These are phyloP conservation scores for Silurus lanzhouensis DNA, from an alignment of 2,797 vertebrate genomes.

Conservation along the genomic window DNA sequence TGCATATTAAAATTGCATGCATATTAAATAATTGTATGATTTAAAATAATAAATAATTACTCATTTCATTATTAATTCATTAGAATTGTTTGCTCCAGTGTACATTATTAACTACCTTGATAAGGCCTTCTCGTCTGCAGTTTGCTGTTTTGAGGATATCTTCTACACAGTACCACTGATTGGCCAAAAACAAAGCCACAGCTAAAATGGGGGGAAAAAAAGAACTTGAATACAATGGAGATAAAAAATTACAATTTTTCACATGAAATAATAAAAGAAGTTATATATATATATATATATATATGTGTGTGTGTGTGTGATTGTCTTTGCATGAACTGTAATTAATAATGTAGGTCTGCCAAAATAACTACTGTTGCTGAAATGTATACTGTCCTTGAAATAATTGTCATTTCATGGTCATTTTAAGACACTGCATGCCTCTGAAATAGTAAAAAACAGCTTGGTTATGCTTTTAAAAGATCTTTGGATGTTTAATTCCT, in stretches of 20 bases:
- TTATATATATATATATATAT: no score
- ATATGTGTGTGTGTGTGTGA: not conserved
- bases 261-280: not conserved
- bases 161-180: conserved; percentile 81
- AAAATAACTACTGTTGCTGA: no score
- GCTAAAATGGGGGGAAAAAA: conserved; percentile 62
- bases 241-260: not conserved
- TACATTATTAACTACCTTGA: conserved; percentile 69
- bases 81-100: not conserved
- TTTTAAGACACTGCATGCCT: no score
- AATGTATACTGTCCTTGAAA: no score
- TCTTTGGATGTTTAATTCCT: no score
- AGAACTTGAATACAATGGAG: not conserved
- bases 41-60: no score
- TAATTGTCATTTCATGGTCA: no score
- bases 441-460: no score
- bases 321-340: not conserved
- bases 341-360: not conserved
- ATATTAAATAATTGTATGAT: no score
- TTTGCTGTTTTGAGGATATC: conserved; percentile 80
- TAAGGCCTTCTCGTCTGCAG: conserved; percentile 75
- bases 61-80: no score
- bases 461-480: no score
- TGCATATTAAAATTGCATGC: no score
- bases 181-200: conserved; percentile 81